phyloP scores from a whole-genome alignment of 2,888 invertebrate species.

The Phytoseiulus persimilis region DNA sequence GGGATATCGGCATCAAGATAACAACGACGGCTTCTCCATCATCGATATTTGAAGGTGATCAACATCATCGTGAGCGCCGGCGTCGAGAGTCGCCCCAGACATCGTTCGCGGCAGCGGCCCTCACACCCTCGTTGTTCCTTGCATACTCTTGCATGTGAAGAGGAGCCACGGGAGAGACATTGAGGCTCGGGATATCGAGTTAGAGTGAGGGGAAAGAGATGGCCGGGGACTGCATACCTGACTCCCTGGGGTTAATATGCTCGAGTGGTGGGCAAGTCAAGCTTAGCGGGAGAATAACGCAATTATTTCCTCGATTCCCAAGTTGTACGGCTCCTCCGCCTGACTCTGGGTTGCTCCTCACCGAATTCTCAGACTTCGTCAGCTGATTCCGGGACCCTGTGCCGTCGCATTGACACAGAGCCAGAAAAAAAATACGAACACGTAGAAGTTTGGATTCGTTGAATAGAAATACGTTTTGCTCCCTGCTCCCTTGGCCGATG shows the following conservation, averaged over 20 bases:
- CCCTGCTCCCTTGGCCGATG: too few relatives aligned
- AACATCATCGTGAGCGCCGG: background rate
- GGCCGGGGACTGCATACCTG: background rate
- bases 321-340: background rate
- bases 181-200: background rate
- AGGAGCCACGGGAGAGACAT: background rate
- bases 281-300: background rate
- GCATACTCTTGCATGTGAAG: background rate
- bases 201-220: background rate
- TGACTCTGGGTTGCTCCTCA: background rate
- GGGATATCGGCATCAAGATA: background rate
- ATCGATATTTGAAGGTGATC: conserved; percentile 5
- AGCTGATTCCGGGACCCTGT: too few relatives aligned
- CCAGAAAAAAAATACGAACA: too few relatives aligned
- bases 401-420: too few relatives aligned
- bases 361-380: too few relatives aligned
- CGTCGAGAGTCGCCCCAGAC: background rate
- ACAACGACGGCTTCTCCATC: background rate
- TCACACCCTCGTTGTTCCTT: background rate
- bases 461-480: too few relatives aligned
- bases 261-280: background rate
- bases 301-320: background rate
- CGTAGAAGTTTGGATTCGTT: too few relatives aligned
- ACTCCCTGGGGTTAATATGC: background rate
- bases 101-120: background rate